Conservation (phyloP, 2,113 vertebrate genomes). For the Balaeniceps rex region DNA sequence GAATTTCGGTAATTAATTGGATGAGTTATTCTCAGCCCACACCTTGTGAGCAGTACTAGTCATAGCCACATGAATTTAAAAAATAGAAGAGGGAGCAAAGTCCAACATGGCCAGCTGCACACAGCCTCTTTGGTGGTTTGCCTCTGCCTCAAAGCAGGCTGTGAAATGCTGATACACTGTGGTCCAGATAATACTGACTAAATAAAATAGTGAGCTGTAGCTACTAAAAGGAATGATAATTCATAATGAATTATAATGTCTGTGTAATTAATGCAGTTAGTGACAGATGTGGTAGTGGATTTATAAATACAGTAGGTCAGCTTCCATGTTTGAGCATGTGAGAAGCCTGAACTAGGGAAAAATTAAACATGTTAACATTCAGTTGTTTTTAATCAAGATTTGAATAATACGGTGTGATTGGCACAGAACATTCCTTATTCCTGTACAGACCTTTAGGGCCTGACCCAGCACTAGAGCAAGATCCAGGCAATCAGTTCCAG, state of each 20-base stretch:
- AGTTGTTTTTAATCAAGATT: background rate
- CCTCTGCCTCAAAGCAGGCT: background rate
- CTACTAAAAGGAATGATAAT: background rate
- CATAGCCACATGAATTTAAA: background rate
- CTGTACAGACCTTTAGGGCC: background rate
- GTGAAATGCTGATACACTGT: background rate
- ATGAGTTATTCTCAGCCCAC: background rate
- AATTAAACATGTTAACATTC: background rate
- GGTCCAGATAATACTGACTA: background rate
- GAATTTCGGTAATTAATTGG: background rate
- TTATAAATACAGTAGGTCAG: background rate
- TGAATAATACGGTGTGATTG: background rate
- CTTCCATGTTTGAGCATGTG: background rate
- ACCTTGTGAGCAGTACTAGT: background rate
- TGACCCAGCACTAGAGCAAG: background rate
- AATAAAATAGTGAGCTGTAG: background rate
- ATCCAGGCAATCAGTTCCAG: background rate
- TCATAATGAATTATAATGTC: background rate
- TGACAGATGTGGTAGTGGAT: background rate
- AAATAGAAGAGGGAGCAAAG: background rate
- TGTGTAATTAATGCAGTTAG: background rate
- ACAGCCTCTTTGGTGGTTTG: background rate
- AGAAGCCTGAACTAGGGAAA: background rate
- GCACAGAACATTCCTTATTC: background rate
- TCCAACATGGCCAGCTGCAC: background rate